Percentiles rank a stretch among this genome's conserved stretches.
phyloP scores from a whole-genome alignment of 2,888 invertebrate genomes.

The Cheilosia vernalis region DNA sequence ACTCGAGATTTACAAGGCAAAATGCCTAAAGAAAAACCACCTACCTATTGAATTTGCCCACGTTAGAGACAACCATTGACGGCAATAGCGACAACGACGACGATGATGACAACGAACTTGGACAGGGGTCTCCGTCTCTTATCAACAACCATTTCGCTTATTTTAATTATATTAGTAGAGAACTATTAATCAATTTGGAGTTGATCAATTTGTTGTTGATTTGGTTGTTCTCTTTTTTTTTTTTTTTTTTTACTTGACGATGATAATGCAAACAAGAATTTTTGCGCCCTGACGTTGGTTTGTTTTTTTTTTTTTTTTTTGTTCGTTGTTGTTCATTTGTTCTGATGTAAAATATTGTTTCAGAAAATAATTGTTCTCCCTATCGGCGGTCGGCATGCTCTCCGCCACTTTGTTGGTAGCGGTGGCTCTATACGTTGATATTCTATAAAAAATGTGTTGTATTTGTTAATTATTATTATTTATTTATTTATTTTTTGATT shows the following conservation, averaged over 20 bases:
- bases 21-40: too few species aligned
- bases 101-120: slow-evolving; percentile 39
- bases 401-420: slow-evolving; percentile 2
- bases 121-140: slow-evolving; percentile 41
- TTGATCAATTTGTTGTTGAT: slow-evolving; percentile 64
- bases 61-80: not conserved
- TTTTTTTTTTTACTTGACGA: slow-evolving; percentile 16
- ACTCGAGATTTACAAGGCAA: too few species aligned
- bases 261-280: slow-evolving; percentile 61
- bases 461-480: not conserved
- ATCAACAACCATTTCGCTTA: slow-evolving; percentile 63
- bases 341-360: slow-evolving; percentile 2
- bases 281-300: slow-evolving; percentile 52
- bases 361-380: slow-evolving; percentile 21
- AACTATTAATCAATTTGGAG: slow-evolving; percentile 71
- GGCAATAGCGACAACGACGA: slow-evolving; percentile 2
- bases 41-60: not conserved
- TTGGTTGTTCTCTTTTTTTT: slow-evolving; percentile 4
- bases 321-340: not conserved
- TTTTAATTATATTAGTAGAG: slow-evolving; percentile 73
- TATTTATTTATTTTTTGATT: not conserved
- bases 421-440: slow-evolving; percentile 3
- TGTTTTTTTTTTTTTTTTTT: slow-evolving; percentile 13
- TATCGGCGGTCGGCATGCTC: slow-evolving; percentile 18
- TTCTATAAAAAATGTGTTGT: not conserved